Conservation (phyloP, 1,140 invertebrate species). For the Callitettix versicolor region DNA sequence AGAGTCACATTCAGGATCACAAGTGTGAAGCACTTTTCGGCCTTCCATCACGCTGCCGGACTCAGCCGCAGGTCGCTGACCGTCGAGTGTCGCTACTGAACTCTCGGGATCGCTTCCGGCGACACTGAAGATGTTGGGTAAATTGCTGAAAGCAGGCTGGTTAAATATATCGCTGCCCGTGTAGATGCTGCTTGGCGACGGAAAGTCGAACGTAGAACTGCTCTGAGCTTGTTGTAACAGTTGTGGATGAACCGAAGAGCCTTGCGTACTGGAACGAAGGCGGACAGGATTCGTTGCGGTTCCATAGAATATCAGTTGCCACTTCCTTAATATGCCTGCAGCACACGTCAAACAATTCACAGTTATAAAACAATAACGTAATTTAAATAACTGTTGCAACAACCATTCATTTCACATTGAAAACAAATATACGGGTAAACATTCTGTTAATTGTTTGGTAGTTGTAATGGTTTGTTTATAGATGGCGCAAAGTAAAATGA, state of each 20-base stretch:
- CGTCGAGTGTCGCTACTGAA: conserved; percentile 55
- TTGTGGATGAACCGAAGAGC: conserved; percentile 33
- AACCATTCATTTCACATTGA: too few relatives aligned
- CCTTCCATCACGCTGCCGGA: conserved; percentile 31
- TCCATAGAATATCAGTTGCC: conserved; percentile 88
- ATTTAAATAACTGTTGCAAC: too few relatives aligned
- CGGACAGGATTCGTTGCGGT: conserved; percentile 71
- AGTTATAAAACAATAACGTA: neutral
- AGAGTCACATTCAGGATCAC: conserved; percentile 70
- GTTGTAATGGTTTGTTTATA: too few relatives aligned
- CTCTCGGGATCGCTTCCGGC: conserved; percentile 32
- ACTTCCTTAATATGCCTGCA: conserved; percentile 69
- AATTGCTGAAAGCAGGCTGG: conserved; percentile 22
- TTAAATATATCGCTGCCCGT: conserved; percentile 20
- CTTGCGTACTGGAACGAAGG: conserved; percentile 40
- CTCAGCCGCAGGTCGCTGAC: conserved; percentile 32
- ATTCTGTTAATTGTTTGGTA: too few relatives aligned
- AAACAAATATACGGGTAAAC: too few relatives aligned
- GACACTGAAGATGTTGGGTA: conserved; percentile 29
- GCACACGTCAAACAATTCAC: conserved; percentile 12
- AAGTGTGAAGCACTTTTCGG: conserved; percentile 53
- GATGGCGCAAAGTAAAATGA: too few relatives aligned
- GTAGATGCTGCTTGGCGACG: conserved; percentile 5
- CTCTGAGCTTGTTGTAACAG: neutral
- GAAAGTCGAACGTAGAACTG: conserved; percentile 4